Evolutionary conservation across 2,888 invertebrate species (phyloP), one percentile per base, ranked within the genome.

Genomic region (Griposia aprilina): DNA sequence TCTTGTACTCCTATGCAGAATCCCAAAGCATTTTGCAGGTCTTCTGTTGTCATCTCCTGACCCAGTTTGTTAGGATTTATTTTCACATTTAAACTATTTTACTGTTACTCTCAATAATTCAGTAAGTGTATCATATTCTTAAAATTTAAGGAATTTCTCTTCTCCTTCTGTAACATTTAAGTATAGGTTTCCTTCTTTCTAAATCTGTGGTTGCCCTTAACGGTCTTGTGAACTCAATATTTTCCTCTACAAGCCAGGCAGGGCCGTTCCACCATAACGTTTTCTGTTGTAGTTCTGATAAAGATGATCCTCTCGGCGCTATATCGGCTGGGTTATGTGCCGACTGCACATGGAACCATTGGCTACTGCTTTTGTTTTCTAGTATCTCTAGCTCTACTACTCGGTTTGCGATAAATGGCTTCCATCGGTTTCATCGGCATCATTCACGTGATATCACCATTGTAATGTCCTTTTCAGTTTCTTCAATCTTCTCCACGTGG

Each of bases 261-360:
- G 87, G 88, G 7, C 88, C 87, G 4, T 72, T 65, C 84, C 85
- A 86, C 87, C 86, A 88, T 15, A 86, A 69, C 8, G 70, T 48
- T 20, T 63, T 59, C 2, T 80, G 30, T 26, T 82, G 75, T 57
- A 88, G 68, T 20, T 87, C 80, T 8, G 48, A 30, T 41, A 83
- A 41, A 10, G 69, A 52, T 69, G 74, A 79, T 36, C 85, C 84
- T 75, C 86, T 55, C 6, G 88, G 85, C 7, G 87, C 87, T 41
- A 81, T 45, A 66, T 88, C 87, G 1, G 89, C 88, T n/a, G 88
- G 87, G 55, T 89, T 88, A 1, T 86, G 71, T 10, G 69, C 41
- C 2, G 87, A 83, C 23, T 70, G 57, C 10, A 88, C 87, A 63
- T 87, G 87, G 57, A 69, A 79, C 85, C 87, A 88, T 13, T 81